Conservation (phyloP, 1,140 invertebrate species). For the Aricia agestis region DNA sequence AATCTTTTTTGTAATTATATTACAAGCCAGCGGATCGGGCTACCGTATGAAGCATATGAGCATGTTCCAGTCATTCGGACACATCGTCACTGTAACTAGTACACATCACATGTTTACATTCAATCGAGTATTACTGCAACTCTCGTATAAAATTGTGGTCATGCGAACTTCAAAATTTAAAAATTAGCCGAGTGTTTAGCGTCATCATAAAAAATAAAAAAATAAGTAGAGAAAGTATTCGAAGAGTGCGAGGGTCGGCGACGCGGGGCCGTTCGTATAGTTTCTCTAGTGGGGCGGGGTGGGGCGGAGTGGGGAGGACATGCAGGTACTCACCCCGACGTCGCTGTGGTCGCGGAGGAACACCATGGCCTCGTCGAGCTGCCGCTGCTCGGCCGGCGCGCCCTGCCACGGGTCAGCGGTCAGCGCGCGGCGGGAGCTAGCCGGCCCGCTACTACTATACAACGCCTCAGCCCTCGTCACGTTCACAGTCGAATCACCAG, state of each 20-base stretch:
- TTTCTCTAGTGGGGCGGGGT: neutral
- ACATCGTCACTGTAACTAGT: too few relatives aligned
- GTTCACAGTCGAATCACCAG: neutral
- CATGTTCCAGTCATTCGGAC: too few relatives aligned
- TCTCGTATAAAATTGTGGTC: neutral
- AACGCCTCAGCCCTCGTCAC: neutral
- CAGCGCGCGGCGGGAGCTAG: slow-evolving; percentile 34
- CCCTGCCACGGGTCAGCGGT: slow-evolving; percentile 66
- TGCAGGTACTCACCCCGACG: slow-evolving; percentile 78
- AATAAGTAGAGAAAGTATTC: neutral
- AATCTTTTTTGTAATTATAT: too few relatives aligned
- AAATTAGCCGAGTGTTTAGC: neutral
- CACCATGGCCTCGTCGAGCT: slow-evolving; percentile 92
- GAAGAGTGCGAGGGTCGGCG: neutral
- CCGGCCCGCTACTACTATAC: neutral
- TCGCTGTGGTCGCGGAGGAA: slow-evolving; percentile 91
- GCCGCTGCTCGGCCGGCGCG: slow-evolving; percentile 85
- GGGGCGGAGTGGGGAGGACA: neutral
- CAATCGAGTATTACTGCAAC: neutral
- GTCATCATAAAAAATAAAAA: neutral
- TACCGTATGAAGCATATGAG: too few relatives aligned
- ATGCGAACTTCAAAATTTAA: neutral
- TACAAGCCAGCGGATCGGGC: too few relatives aligned
- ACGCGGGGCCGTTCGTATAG: neutral
- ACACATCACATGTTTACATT: neutral